A percentile compares a stretch with the other conserved stretches of the same genome.
Evolutionary conservation across 2,797 vertebrate genomes (phyloP).

Genomic region (Crax fasciolata): DNA sequence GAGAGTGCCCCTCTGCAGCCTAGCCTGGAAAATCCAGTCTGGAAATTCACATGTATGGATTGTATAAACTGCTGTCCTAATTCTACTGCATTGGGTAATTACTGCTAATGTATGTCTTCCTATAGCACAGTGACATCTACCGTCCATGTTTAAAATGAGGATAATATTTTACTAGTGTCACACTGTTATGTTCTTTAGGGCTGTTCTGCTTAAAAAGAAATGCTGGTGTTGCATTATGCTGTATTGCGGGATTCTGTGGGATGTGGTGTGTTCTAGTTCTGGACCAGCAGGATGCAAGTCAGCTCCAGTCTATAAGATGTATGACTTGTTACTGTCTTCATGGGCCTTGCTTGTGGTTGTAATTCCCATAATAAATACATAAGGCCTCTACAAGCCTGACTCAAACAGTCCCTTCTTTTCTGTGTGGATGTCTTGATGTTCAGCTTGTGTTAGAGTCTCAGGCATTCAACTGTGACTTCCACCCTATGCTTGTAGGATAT

Average conservation of each 20-base stretch:
- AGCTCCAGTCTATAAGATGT: not conserved
- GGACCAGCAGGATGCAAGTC: not conserved
- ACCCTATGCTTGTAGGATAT: not conserved
- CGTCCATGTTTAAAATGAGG: slow-evolving; percentile 24
- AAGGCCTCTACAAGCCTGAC: not conserved
- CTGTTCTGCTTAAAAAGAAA: not conserved
- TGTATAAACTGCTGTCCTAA: not conserved
- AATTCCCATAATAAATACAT: not conserved
- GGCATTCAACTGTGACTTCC: not conserved
- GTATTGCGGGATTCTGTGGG: not conserved
- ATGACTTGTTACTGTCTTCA: not conserved
- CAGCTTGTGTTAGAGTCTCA: not conserved
- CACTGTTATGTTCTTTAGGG: not conserved
- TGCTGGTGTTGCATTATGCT: not conserved
- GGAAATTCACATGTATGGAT: not conserved
- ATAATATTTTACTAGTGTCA: not conserved
- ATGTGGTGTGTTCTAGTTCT: accelerated
- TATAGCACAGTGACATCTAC: slow-evolving; percentile 72
- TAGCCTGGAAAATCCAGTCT: not conserved
- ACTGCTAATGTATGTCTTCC: slow-evolving; percentile 13
- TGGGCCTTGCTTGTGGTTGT: not conserved
- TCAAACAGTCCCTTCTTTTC: not conserved
- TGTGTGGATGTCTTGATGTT: not conserved
- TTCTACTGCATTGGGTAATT: slow-evolving; percentile 2
- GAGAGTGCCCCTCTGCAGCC: not conserved